Conservation (phyloP, 2,113 vertebrate genomes). For the Tonatia bakeri region DNA sequence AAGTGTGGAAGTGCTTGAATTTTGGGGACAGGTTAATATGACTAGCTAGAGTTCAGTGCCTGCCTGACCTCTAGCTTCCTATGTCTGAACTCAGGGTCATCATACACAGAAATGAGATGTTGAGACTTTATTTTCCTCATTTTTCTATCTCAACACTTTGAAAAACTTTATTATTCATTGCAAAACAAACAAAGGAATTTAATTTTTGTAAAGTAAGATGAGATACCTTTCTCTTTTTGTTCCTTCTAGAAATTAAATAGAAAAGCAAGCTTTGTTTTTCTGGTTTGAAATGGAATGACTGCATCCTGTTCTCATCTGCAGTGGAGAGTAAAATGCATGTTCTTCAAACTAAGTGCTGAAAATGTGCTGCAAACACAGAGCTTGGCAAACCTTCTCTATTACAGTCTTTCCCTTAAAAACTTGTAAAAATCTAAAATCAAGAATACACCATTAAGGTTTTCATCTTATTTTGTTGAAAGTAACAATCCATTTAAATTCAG, state of each 20-base stretch:
- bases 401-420: neutral
- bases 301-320: neutral
- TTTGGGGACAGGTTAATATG: neutral
- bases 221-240: neutral
- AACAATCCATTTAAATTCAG: slow-evolving; percentile 8
- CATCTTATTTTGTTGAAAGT: neutral
- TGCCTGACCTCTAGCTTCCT: neutral
- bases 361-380: neutral
- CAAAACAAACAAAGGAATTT: neutral
- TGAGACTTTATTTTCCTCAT: neutral
- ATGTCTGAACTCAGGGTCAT: neutral
- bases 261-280: neutral
- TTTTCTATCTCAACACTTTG: neutral
- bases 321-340: neutral
- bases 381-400: neutral
- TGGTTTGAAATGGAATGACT: slow-evolving; percentile 21
- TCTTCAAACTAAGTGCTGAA: neutral
- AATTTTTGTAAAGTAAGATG: neutral
- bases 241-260: neutral
- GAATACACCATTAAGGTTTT: neutral
- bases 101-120: neutral
- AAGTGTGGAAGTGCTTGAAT: neutral
- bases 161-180: neutral
- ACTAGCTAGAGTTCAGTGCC: neutral
- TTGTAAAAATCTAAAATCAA: neutral